Evolutionary conservation across 2,113 vertebrate genomes (phyloP).

Genomic region (Vimba vimba): DNA sequence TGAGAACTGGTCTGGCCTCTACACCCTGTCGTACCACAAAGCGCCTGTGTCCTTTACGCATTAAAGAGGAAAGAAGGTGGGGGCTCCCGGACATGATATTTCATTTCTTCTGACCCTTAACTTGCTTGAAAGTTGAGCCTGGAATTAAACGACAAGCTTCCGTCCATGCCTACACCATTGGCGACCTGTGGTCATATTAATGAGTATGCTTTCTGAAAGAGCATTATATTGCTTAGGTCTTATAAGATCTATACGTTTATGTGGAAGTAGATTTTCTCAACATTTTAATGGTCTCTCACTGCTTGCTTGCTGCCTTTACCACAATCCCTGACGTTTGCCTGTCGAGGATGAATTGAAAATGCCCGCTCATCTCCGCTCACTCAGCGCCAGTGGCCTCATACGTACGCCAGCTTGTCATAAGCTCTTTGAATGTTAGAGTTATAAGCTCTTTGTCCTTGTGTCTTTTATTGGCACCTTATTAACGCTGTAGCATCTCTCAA

Average conservation of each 20-base stretch:
- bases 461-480: constrained; percentile 74
- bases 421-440: constrained; percentile 58
- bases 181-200: not conserved
- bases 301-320: not conserved
- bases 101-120: constrained; percentile 36
- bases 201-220: not conserved
- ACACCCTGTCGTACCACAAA: constrained; percentile 43
- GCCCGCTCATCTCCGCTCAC: not conserved
- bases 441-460: constrained; percentile 65
- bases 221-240: not conserved
- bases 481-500: constrained; percentile 63
- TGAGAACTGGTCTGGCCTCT: constrained; percentile 53
- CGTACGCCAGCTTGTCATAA: not conserved
- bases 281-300: not conserved
- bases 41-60: constrained; percentile 54
- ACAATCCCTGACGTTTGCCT: not conserved
- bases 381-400: not conserved
- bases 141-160: constrained; percentile 16
- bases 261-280: not conserved
- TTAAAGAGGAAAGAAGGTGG: constrained; percentile 47
- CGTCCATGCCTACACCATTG: not conserved
- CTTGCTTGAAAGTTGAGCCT: constrained; percentile 26
- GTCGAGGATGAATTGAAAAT: not conserved
- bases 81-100: constrained; percentile 29
- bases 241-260: not conserved